Conservation (phyloP, 2,888 invertebrate genomes). For the Chloromyia formosa region DNA sequence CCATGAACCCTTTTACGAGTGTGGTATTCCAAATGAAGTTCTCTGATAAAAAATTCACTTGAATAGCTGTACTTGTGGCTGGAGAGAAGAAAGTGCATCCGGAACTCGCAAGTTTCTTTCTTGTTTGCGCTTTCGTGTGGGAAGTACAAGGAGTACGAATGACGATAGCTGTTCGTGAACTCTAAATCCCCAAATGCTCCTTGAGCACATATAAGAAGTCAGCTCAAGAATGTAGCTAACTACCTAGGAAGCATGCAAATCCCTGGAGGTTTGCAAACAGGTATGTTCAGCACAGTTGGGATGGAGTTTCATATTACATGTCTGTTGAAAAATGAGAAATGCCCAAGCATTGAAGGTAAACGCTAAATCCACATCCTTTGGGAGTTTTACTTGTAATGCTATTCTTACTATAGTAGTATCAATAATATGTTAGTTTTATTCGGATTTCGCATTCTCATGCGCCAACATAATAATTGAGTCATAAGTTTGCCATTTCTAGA, state of each 20-base stretch:
- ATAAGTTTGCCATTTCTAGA: too few relatives aligned
- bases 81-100: constrained; percentile 25
- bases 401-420: too few relatives aligned
- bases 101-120: constrained; percentile 1
- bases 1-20: constrained; percentile 35
- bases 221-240: constrained; percentile 7
- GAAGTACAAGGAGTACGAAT: background rate
- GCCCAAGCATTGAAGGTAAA: too few relatives aligned
- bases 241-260: constrained; percentile 27
- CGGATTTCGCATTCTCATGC: too few relatives aligned
- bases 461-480: too few relatives aligned
- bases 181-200: constrained; percentile 28
- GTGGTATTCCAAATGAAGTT: constrained; percentile 35
- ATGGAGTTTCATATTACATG: too few relatives aligned
- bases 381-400: too few relatives aligned
- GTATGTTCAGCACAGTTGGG: background rate
- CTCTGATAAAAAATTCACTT: constrained; percentile 39
- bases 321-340: too few relatives aligned
- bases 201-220: constrained; percentile 23
- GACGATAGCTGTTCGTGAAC: constrained; percentile 26
- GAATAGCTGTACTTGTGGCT: constrained; percentile 20
- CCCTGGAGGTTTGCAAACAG: constrained; percentile 18
- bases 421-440: too few relatives aligned
- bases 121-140: constrained; percentile 4
- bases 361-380: too few relatives aligned